phyloP scores from a whole-genome alignment of 2,113 vertebrate genomes.

The Psittacus erithacus region DNA sequence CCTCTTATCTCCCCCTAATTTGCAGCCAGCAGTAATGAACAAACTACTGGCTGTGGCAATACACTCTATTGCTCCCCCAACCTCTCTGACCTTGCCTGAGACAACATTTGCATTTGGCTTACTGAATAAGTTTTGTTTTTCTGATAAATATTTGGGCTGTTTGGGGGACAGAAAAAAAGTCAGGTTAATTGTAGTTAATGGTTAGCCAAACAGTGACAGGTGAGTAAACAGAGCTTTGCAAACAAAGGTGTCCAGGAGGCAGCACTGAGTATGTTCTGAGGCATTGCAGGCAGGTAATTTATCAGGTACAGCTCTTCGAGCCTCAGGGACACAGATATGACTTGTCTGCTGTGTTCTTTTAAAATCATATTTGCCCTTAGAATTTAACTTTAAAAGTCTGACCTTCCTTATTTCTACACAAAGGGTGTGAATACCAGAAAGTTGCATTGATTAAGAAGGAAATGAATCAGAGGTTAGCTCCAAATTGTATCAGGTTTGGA shows the following conservation, averaged over 20 bases:
- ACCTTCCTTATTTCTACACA: neutral
- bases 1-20: neutral
- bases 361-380: neutral
- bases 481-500: neutral
- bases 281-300: neutral
- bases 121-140: conserved; percentile 17
- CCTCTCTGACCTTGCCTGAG: neutral
- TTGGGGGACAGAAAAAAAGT: neutral
- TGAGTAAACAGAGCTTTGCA: conserved; percentile 37
- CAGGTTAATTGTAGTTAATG: conserved; percentile 55
- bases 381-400: conserved; percentile 4
- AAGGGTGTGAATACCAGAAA: neutral
- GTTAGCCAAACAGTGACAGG: conserved; percentile 36
- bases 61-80: neutral
- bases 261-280: neutral
- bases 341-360: neutral
- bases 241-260: neutral
- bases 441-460: neutral
- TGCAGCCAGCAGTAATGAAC: neutral
- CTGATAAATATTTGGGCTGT: conserved; percentile 59
- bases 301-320: neutral
- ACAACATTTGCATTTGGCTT: conserved; percentile 57
- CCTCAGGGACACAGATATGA: neutral
- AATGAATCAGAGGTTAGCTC: conserved; percentile 24
- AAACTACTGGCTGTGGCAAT: neutral